phyloP scores from a whole-genome alignment of 2,797 vertebrate genomes.

The Amblyraja radiata region DNA sequence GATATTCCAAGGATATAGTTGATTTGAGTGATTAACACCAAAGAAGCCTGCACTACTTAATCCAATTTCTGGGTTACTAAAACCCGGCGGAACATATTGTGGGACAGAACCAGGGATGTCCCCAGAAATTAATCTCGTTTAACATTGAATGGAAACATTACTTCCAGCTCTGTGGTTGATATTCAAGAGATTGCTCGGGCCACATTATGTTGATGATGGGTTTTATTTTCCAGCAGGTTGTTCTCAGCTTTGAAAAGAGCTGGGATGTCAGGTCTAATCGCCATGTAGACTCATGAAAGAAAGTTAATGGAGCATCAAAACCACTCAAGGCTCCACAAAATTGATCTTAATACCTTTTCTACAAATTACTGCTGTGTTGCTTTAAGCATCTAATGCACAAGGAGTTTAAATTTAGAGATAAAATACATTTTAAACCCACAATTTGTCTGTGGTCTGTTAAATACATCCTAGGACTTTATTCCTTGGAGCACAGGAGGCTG shows the following conservation, averaged over 20 bases:
- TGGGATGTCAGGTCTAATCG: not conserved
- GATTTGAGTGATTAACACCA: no score
- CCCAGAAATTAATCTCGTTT: not conserved
- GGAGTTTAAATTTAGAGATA: not conserved
- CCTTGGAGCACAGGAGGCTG: no score
- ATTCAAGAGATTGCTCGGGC: not conserved
- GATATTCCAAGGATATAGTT: no score
- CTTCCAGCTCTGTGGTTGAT: not conserved
- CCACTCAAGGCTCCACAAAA: not conserved
- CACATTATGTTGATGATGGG: no score
- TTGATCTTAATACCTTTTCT: not conserved
- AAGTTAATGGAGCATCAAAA: not conserved
- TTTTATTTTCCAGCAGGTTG: not conserved
- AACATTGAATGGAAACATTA: not conserved
- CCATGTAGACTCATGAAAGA: no score
- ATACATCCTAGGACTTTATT: not conserved
- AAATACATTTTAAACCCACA: not conserved
- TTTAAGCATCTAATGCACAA: not conserved
- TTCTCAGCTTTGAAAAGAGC: not conserved
- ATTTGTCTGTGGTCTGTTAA: not conserved
- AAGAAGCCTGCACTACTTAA: no score
- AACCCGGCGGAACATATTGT: not conserved
- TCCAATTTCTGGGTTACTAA: no score
- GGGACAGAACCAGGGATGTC: not conserved
- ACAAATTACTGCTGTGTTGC: not conserved